Evolutionary conservation across 2,888 invertebrate genomes (phyloP), one percentile per base, ranked within the genome.

Genomic region (Aquatica leii): DNA sequence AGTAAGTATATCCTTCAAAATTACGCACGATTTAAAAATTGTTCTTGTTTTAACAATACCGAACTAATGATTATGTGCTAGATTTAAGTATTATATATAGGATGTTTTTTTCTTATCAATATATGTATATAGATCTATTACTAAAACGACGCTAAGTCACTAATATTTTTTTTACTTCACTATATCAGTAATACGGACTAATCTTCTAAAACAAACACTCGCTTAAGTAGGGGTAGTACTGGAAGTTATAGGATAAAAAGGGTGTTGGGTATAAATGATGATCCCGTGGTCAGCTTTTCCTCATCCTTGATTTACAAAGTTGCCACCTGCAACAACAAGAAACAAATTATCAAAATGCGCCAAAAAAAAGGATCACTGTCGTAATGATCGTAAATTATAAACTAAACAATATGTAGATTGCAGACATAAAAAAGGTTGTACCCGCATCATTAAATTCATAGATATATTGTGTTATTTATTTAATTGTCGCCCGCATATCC

Each of bases 401-500:
- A 24, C 24, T 24, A 24, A 24, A 24, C 24, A 24, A 24, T 24
- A 24, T 24, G 24, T 24, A 24, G 24, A 24, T 24, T 24, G 24
- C 6, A 2, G 24, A 24, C 24, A 24, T 24, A 24, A 59, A 54
- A 49, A 41, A 54, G 60, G 54, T 46, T 53, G 6, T 20, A 52
- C 64, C 64, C 64, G 64, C 64, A 64, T 62, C 43, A 41, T 51
- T 15, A 4, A 41, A 40, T 15, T 41, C 18, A 53, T 40, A 12
- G 24, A 51, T 41, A 57, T 51, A 63, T 53, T 24, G 49, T 41
- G 50, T 61, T 50, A 56, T 64, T 64, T 59, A 60, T 58, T 50
- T 56, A 59, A 60, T 59, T 59, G 69, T 63, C 62, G 66, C 72
- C 75, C 74, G 73, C 72, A 74, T 75, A 73, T 67, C 73, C 73